phyloP scores from a whole-genome alignment of 2,797 vertebrate genomes.

The Lophius americanus region DNA sequence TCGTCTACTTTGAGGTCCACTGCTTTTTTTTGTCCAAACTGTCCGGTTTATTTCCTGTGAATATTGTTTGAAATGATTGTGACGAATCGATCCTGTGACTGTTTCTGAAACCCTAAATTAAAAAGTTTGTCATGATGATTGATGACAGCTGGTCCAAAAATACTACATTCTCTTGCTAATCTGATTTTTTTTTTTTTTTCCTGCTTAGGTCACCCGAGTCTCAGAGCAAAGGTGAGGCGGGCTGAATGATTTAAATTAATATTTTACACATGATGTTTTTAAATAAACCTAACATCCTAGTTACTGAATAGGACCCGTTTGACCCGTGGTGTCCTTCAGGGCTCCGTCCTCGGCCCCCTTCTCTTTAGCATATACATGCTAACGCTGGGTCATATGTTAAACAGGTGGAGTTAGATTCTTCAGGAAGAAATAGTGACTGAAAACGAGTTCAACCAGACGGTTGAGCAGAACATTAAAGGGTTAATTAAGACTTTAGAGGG shows the following conservation, averaged over 20 bases:
- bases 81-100: background rate
- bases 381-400: no score
- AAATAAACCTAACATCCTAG: background rate
- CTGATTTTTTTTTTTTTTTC: conserved; percentile 8
- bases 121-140: background rate
- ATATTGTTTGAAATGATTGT: no score
- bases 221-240: conserved; percentile 73
- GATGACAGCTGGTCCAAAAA: background rate
- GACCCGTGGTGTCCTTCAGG: no score
- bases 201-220: conserved; percentile 73
- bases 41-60: background rate
- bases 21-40: no score
- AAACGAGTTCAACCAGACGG: no score
- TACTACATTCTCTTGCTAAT: background rate
- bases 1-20: no score
- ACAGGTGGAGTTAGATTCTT: no score
- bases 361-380: no score
- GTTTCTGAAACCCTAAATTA: background rate
- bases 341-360: no score
- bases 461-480: no score
- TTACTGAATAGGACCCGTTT: no score
- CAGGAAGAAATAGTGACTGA: no score
- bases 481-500: background rate
- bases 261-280: background rate
- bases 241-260: background rate